Evolutionary conservation across 2,888 invertebrate species (phyloP).

Genomic region (Smittia sp.): DNA sequence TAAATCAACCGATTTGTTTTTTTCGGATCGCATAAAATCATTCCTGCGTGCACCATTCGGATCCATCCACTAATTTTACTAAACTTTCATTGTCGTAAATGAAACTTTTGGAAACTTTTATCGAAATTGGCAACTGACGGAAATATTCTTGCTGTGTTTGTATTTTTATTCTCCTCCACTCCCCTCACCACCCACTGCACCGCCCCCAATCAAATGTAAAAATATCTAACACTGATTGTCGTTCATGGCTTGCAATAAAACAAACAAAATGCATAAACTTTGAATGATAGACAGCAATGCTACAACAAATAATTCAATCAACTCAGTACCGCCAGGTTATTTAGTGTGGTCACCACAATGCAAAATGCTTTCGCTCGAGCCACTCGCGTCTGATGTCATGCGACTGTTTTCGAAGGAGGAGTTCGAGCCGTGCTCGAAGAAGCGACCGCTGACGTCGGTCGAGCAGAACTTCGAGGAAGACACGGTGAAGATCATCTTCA

Average conservation of each 20-base stretch:
- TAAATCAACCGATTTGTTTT: too few relatives aligned
- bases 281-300: slow-evolving; percentile 7
- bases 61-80: too few relatives aligned
- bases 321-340: slow-evolving; percentile 48
- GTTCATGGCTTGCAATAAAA: slow-evolving; percentile 10
- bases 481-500: slow-evolving; percentile 48
- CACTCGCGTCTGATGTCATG: slow-evolving; percentile 58
- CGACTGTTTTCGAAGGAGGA: slow-evolving; percentile 56
- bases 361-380: slow-evolving; percentile 61
- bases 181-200: background rate
- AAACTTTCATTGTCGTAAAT: too few relatives aligned
- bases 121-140: background rate
- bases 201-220: background rate
- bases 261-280: background rate
- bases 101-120: background rate
- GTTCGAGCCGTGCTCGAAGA: slow-evolving; percentile 57
- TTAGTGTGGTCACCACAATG: slow-evolving; percentile 60
- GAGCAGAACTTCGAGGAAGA: slow-evolving; percentile 46
- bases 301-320: slow-evolving; percentile 28
- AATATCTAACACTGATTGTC: background rate
- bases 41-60: too few relatives aligned
- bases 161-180: background rate
- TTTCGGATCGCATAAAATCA: too few relatives aligned
- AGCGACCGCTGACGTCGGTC: slow-evolving; percentile 49
- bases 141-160: background rate